Percentiles rank a stretch among this genome's conserved stretches.
Evolutionary conservation across 2,113 vertebrate species (phyloP).

Genomic region (Trichechus manatus): DNA sequence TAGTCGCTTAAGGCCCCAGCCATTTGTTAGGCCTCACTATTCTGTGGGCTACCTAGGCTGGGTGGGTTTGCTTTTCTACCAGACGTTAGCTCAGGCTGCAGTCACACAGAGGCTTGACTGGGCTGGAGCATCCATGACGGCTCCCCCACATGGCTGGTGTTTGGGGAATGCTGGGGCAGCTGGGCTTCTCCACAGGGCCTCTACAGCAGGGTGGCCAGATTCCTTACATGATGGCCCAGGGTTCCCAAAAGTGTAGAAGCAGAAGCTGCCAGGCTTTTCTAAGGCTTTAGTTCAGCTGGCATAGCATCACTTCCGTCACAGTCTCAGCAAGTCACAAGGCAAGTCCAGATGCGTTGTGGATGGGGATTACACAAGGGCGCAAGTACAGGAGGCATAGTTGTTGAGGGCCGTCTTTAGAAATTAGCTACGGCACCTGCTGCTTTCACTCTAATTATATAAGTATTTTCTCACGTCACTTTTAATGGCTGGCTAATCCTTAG

Average conservation of each 20-base stretch:
- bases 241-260: neutral
- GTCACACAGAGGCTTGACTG: no score
- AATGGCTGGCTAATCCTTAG: neutral
- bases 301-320: neutral
- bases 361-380: accelerated
- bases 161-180: accelerated
- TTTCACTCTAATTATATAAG: neutral
- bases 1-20: neutral
- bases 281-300: neutral
- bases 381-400: neutral
- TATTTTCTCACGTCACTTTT: neutral
- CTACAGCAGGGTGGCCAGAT: accelerated
- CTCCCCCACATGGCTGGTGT: accelerated
- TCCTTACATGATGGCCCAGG: neutral
- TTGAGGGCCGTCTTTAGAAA: neutral
- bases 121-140: accelerated
- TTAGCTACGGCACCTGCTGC: accelerated
- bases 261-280: neutral
- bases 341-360: neutral
- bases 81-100: accelerated
- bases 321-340: neutral
- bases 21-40: neutral
- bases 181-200: neutral
- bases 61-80: neutral
- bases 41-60: no score